Evolutionary conservation across 2,888 invertebrate genomes (phyloP).

Genomic region (Heliconius cydno): DNA sequence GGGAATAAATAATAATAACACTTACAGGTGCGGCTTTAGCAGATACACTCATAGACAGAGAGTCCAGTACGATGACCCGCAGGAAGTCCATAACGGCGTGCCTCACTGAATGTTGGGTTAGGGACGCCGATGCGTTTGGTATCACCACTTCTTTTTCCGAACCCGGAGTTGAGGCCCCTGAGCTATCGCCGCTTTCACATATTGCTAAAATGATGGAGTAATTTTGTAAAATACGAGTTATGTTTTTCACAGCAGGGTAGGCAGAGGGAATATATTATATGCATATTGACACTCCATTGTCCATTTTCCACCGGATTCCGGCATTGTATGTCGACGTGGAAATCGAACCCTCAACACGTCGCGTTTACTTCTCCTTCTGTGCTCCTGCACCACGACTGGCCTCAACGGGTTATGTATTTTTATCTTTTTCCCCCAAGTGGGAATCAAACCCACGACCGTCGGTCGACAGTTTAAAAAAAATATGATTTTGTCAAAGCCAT

Average conservation of each 20-base stretch:
- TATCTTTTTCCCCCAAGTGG: not conserved
- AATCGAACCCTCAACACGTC: too few relatives aligned
- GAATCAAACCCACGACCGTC: not conserved
- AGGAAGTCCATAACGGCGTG: slow-evolving; percentile 97
- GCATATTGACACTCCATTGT: too few relatives aligned
- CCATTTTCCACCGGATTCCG: too few relatives aligned
- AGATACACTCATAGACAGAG: slow-evolving; percentile 91
- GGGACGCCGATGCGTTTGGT: slow-evolving; percentile 78
- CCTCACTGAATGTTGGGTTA: slow-evolving; percentile 89
- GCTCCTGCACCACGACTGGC: too few relatives aligned
- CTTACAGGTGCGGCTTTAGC: slow-evolving; percentile 89
- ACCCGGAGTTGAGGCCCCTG: slow-evolving; percentile 91
- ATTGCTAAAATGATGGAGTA: slow-evolving; percentile 59
- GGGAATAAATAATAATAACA: not conserved
- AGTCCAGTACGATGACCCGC: slow-evolving; percentile 96
- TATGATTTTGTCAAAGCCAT: not conserved
- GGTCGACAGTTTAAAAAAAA: too few relatives aligned
- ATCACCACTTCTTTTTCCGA: slow-evolving; percentile 83
- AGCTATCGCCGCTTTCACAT: slow-evolving; percentile 88
- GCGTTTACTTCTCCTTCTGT: too few relatives aligned
- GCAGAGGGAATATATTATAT: too few relatives aligned
- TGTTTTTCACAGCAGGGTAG: too few relatives aligned
- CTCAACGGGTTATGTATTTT: not conserved
- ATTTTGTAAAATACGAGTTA: not conserved
- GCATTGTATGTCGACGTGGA: too few relatives aligned